A percentile compares a stretch with the other conserved stretches of the same genome.
These are phyloP conservation scores for Chamaea fasciata DNA, from an alignment of 2,113 vertebrate species.

Conservation along the genomic window DNA sequence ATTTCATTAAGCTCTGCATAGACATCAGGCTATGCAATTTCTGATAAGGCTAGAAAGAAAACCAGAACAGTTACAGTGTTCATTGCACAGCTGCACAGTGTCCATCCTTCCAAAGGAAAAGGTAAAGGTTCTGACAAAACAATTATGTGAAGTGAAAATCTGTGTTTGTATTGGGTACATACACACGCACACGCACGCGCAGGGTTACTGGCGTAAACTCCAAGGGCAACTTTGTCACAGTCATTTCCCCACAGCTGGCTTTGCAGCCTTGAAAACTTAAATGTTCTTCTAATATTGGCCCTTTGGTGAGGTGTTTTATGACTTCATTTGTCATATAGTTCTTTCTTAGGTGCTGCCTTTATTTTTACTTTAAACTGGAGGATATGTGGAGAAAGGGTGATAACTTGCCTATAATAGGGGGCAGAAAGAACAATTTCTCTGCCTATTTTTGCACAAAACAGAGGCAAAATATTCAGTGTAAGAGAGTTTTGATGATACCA, in stretches of 20 bases:
- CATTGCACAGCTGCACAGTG: neutral
- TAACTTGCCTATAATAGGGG: neutral
- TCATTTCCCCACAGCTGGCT: constrained; percentile 9
- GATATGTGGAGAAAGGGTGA: neutral
- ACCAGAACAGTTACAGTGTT: neutral
- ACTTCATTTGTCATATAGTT: constrained; percentile 52
- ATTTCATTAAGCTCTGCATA: neutral
- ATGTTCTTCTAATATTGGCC: neutral
- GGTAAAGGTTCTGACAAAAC: neutral
- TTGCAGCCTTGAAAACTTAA: neutral
- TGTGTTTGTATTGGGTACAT: neutral
- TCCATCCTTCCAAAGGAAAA: neutral
- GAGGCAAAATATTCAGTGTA: constrained; percentile 16
- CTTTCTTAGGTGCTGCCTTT: constrained; percentile 17
- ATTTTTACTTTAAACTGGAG: constrained; percentile 38
- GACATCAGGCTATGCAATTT: neutral
- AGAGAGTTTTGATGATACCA: constrained; percentile 14
- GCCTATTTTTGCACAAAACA: neutral
- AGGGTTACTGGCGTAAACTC: neutral
- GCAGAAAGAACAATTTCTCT: neutral
- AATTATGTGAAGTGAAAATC: neutral
- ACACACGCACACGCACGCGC: rapidly evolving
- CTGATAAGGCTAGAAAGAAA: neutral
- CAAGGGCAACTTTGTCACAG: neutral
- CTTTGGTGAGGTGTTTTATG: constrained; percentile 10